These are phyloP conservation scores for Chromis chromis DNA, from an alignment of 2,797 vertebrate species.

Conservation along the genomic window DNA sequence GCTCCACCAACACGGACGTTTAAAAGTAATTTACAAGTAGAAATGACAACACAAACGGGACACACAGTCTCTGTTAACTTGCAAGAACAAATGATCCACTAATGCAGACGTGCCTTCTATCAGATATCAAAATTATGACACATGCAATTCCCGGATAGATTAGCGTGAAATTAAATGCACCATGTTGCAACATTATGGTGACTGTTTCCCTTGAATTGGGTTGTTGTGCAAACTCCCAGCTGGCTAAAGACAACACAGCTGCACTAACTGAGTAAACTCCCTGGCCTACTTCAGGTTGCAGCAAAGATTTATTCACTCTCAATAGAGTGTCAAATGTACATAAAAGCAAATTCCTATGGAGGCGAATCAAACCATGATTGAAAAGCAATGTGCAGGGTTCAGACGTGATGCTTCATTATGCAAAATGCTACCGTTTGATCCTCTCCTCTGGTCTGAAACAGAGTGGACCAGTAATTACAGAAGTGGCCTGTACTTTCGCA, in stretches of 20 bases:
- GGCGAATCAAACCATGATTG: not conserved
- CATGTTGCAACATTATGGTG: conserved; percentile 34
- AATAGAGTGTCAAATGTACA: not conserved
- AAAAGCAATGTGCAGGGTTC: not conserved
- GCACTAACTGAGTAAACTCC: conserved; percentile 6
- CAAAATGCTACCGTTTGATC: conserved; percentile 7
- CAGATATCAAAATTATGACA: conserved; percentile 33
- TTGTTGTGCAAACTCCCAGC: conserved; percentile 41
- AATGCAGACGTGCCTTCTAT: conserved; percentile 23
- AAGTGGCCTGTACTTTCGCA: conserved; percentile 13
- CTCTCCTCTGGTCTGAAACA: not conserved
- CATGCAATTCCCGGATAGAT: not conserved
- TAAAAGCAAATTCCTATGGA: not conserved
- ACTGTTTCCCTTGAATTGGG: conserved; percentile 28
- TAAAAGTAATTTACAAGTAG: conserved; percentile 15
- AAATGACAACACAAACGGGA: not conserved
- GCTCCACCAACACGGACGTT: conserved; percentile 4
- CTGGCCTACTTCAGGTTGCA: not conserved
- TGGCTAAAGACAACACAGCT: conserved; percentile 35
- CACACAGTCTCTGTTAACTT: conserved; percentile 17
- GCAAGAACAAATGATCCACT: conserved; percentile 3
- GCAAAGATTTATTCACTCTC: not conserved
- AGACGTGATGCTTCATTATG: conserved; percentile 16
- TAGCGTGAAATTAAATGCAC: conserved; percentile 26
- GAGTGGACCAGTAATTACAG: conserved; percentile 37